These are phyloP conservation scores for Zoanthus sansibaricus DNA, from an alignment of 92 coral and sea anemone species.

Conservation along the genomic window DNA sequence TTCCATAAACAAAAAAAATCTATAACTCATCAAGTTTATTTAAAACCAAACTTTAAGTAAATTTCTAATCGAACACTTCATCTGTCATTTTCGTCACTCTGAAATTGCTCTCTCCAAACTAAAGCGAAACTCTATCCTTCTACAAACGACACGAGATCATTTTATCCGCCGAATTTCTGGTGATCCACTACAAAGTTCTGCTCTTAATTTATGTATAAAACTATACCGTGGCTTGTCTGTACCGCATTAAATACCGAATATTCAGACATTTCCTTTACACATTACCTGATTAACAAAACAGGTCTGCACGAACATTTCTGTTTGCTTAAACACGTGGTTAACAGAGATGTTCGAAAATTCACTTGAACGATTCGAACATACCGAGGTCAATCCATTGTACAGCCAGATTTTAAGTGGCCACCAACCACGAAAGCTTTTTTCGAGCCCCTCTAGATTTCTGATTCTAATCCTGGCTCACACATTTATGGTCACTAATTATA, in stretches of 20 bases:
- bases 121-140: slow-evolving; percentile 32
- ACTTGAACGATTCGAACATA: neutral
- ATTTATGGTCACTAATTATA: neutral
- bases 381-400: slow-evolving; percentile 20
- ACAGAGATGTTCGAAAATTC: neutral
- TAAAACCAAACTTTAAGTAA: neutral
- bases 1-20: neutral
- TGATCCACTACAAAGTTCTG: slow-evolving; percentile 14
- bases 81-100: neutral
- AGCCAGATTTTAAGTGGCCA: slow-evolving; percentile 30
- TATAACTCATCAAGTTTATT: neutral
- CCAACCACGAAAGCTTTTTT: slow-evolving; percentile 30
- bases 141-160: slow-evolving; percentile 15
- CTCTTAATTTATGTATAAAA: neutral
- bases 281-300: slow-evolving; percentile 3
- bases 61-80: neutral
- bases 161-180: neutral
- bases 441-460: slow-evolving; percentile 10
- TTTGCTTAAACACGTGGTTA: slow-evolving; percentile 7
- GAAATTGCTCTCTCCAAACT: neutral
- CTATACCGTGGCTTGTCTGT: neutral
- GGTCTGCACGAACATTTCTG: neutral
- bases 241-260: neutral
- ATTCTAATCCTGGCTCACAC: slow-evolving; percentile 24
- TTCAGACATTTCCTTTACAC: neutral